phyloP scores from a whole-genome alignment of 2,113 vertebrate genomes.

The Kobus ellipsiprymnus region DNA sequence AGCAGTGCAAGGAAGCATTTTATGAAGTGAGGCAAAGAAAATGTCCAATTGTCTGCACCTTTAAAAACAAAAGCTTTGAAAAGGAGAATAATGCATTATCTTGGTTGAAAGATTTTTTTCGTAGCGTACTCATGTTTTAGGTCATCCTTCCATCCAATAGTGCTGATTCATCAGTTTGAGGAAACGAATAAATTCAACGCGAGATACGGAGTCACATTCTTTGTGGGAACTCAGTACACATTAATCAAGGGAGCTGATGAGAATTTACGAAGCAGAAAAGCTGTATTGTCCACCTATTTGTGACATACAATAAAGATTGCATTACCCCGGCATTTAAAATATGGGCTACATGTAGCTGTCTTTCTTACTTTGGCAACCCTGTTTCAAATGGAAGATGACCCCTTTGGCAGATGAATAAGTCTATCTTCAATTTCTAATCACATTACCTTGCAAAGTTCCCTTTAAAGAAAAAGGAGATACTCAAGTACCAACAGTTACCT shows the following conservation, averaged over 20 bases:
- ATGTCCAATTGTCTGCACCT: not conserved
- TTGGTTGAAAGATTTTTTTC: not conserved
- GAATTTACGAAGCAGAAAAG: conserved; percentile 46
- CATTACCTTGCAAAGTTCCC: not conserved
- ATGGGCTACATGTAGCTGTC: not conserved
- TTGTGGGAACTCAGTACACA: conserved; percentile 22
- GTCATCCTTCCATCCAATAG: not conserved
- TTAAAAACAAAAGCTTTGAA: conserved; percentile 35
- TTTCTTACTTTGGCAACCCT: not conserved
- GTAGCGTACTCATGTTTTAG: conserved; percentile 9
- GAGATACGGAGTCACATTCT: not conserved
- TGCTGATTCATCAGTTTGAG: conserved; percentile 53
- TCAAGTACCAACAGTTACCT: not conserved
- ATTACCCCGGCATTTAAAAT: not conserved
- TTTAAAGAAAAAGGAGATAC: not conserved
- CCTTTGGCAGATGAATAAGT: not conserved
- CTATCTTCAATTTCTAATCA: not conserved
- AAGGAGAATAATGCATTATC: conserved; percentile 23
- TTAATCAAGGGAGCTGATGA: conserved; percentile 48
- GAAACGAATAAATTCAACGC: conserved; percentile 51
- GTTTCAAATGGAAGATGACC: not conserved
- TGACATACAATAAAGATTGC: not conserved
- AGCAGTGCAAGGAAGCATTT: not conserved
- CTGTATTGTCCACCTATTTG: not conserved
- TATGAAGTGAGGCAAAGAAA: not conserved